Evolutionary conservation across 2,888 invertebrate species (phyloP).

Genomic region (Apotomis capreana): DNA sequence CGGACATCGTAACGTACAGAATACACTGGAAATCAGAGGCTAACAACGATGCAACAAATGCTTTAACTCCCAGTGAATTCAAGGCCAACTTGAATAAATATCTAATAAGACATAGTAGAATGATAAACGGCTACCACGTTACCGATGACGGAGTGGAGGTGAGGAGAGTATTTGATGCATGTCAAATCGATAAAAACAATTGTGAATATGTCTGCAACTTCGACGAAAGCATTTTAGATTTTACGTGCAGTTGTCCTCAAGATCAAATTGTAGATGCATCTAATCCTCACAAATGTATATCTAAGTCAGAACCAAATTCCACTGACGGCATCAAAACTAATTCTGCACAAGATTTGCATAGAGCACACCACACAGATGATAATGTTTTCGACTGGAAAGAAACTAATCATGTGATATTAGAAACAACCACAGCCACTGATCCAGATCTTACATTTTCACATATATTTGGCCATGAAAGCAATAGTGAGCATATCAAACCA

Average conservation of each 20-base stretch:
- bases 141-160: constrained; percentile 70
- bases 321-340: constrained; percentile 49
- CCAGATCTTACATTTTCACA: constrained; percentile 64
- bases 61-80: constrained; percentile 76
- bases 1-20: constrained; percentile 86
- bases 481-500: constrained; percentile 50
- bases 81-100: constrained; percentile 77
- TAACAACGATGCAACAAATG: constrained; percentile 68
- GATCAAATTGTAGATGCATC: constrained; percentile 72
- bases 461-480: constrained; percentile 60
- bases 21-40: constrained; percentile 85
- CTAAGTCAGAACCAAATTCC: constrained; percentile 56
- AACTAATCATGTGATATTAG: constrained; percentile 54
- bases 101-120: constrained; percentile 77
- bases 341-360: constrained; percentile 58
- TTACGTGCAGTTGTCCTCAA: constrained; percentile 86
- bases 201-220: constrained; percentile 88
- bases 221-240: constrained; percentile 84
- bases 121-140: constrained; percentile 80
- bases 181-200: constrained; percentile 85
- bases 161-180: constrained; percentile 84
- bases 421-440: constrained; percentile 64
- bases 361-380: constrained; percentile 51
- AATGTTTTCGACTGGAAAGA: constrained; percentile 67
- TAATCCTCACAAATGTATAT: constrained; percentile 74